A percentile compares a stretch with the other conserved stretches of the same genome.
phyloP scores from a whole-genome alignment of 2,888 invertebrate species.

The Pyrrhia umbra region DNA sequence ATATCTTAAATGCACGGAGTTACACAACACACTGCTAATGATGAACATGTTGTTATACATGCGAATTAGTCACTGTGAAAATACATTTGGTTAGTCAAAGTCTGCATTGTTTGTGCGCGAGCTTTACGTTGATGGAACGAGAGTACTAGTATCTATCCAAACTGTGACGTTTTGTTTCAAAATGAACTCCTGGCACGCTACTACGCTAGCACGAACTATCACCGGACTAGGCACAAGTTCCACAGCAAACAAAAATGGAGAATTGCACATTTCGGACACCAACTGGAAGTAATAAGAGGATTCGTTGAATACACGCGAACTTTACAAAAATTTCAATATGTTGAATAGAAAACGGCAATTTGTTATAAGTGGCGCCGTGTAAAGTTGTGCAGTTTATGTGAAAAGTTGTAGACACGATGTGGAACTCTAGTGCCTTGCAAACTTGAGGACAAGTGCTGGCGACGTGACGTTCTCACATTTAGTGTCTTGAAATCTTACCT shows the following conservation, averaged over 20 bases:
- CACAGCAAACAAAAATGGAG: slow-evolving; percentile 33
- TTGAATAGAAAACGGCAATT: slow-evolving; percentile 81
- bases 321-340: slow-evolving; percentile 78
- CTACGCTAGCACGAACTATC: slow-evolving; percentile 16
- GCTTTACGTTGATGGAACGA: slow-evolving; percentile 6
- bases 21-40: slow-evolving; percentile 69
- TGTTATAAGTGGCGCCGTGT: slow-evolving; percentile 79
- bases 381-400: slow-evolving; percentile 87
- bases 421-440: slow-evolving; percentile 75
- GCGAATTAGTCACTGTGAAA: slow-evolving; percentile 51
- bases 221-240: slow-evolving; percentile 39
- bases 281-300: slow-evolving; percentile 58
- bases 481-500: slow-evolving; percentile 72
- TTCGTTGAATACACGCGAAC: slow-evolving; percentile 57
- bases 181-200: slow-evolving; percentile 22
- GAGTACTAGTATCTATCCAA: slow-evolving; percentile 1
- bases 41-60: slow-evolving; percentile 54
- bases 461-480: slow-evolving; percentile 83
- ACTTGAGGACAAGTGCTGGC: slow-evolving; percentile 83
- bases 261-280: slow-evolving; percentile 55
- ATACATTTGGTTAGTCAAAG: slow-evolving; percentile 60
- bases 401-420: slow-evolving; percentile 84
- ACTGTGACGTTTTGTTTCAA: slow-evolving; percentile 24
- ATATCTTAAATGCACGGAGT: slow-evolving; percentile 72
- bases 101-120: slow-evolving; percentile 45